Evolutionary conservation across 2,888 invertebrate genomes (phyloP).

Genomic region (Phytoseiulus persimilis): DNA sequence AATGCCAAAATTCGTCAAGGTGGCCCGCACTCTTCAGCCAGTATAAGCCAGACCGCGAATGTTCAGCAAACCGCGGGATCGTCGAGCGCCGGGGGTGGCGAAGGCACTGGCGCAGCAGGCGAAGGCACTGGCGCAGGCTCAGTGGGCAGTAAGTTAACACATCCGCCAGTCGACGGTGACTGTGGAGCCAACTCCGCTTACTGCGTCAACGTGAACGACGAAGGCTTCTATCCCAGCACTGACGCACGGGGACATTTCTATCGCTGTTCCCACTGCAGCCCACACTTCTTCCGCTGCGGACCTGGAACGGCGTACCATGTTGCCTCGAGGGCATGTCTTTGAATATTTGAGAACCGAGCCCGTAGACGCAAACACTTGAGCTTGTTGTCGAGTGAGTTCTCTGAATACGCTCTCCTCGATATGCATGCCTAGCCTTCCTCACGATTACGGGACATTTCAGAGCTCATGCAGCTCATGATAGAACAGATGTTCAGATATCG

Average conservation of each 20-base stretch:
- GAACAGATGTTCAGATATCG: too few relatives aligned
- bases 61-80: not conserved
- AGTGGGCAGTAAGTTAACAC: not conserved
- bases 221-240: not conserved
- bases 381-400: too few relatives aligned
- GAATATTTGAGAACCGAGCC: not conserved
- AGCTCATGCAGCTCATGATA: too few relatives aligned
- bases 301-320: not conserved
- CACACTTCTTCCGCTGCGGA: slow-evolving; percentile 24
- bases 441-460: too few relatives aligned
- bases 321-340: not conserved
- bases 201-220: slow-evolving; percentile 7
- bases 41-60: not conserved
- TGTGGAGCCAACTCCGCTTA: slow-evolving; percentile 13
- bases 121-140: not conserved
- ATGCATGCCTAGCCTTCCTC: too few relatives aligned
- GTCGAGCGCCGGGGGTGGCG: not conserved
- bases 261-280: slow-evolving; percentile 13
- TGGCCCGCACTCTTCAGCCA: not conserved
- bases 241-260: slow-evolving; percentile 15
- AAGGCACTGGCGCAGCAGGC: not conserved
- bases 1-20: not conserved
- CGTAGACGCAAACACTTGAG: too few relatives aligned
- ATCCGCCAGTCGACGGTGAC: not conserved
- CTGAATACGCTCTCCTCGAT: too few relatives aligned